Base-by-base conservation (phyloP, 1,140 invertebrate species). In the Magallana angulata region DNA sequence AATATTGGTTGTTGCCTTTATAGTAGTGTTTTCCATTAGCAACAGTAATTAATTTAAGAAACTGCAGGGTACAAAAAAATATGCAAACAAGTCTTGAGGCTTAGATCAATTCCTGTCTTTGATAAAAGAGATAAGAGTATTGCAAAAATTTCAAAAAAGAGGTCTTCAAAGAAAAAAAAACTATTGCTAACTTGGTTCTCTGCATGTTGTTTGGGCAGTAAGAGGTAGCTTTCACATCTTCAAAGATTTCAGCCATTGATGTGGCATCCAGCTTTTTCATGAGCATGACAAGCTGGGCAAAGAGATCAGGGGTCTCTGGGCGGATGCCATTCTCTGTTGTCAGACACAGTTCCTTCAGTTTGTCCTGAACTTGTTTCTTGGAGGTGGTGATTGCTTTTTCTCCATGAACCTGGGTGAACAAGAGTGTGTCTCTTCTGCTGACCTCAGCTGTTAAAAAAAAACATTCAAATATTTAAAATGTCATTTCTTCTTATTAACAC, bases 281-380 rank as follows among this genome's bases (percentile, higher is more conserved):
- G 11, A 90, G 57, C 68, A 92, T 89, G n/a, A 94, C 91, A 24
- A 94, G 85, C 11, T 94, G 92, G 30, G 93, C 90, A 89, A 96
- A 96, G 12, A 94, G 89, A 9, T 86, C 71, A 6, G 95, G 94
- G 24, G 94, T 93, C 62, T 95, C 91, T 56, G 91, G 85, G 57
- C 90, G 76, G 36, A 94, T 91, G 36, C 92, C 92, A 14, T 89
- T 86, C 30, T 89, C 68, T 7, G 92, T 90, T 16, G 90, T 36
- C 0, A 84, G 60, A 88, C 93, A 94, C 16, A 94, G 84, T 14
- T 91, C 88, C 30, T 82, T 80, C n/a, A 93, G 89, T 87, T 91
- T 92, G n/a, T 89, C 36, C 9, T 83, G 60, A 3, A 89, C 89
- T 11, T 56, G 85, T 56, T 85, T 76, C 14, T 87, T 83, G 18